phyloP scores from a whole-genome alignment of 2,888 invertebrate genomes.

The Linyphia triangularis region DNA sequence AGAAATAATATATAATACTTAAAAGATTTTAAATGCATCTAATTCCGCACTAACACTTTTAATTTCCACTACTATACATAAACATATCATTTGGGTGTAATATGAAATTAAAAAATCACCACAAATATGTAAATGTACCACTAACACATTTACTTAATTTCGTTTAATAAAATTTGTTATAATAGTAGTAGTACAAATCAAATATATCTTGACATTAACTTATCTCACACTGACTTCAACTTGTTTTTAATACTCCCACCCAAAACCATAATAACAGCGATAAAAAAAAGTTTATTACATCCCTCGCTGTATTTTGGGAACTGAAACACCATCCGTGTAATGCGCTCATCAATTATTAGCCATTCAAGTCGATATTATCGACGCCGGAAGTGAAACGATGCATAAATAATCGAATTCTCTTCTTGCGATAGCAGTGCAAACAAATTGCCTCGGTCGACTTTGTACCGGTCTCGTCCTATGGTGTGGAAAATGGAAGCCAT shows the following conservation, averaged over 20 bases:
- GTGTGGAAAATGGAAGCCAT: constrained; percentile 50
- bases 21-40: too few relatives aligned
- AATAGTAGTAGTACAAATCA: too few relatives aligned
- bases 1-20: too few relatives aligned
- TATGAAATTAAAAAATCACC: too few relatives aligned
- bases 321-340: constrained; percentile 8
- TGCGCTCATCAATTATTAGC: constrained; percentile 36
- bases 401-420: constrained; percentile 56
- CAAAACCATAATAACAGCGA: neutral
- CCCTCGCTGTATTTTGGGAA: neutral
- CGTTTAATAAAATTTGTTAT: too few relatives aligned
- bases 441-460: constrained; percentile 51
- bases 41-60: too few relatives aligned
- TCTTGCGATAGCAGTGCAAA: constrained; percentile 42
- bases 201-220: too few relatives aligned
- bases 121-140: too few relatives aligned
- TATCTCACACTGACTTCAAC: neutral
- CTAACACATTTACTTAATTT: too few relatives aligned
- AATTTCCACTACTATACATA: too few relatives aligned
- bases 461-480: constrained; percentile 20
- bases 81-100: too few relatives aligned
- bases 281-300: neutral
- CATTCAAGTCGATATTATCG: constrained; percentile 50
- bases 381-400: constrained; percentile 38
- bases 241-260: neutral